Percentiles rank a stretch among this genome's conserved stretches.
These are phyloP conservation scores for Lepidothrix coronata DNA, from an alignment of 2,113 vertebrate genomes.

Conservation along the genomic window DNA sequence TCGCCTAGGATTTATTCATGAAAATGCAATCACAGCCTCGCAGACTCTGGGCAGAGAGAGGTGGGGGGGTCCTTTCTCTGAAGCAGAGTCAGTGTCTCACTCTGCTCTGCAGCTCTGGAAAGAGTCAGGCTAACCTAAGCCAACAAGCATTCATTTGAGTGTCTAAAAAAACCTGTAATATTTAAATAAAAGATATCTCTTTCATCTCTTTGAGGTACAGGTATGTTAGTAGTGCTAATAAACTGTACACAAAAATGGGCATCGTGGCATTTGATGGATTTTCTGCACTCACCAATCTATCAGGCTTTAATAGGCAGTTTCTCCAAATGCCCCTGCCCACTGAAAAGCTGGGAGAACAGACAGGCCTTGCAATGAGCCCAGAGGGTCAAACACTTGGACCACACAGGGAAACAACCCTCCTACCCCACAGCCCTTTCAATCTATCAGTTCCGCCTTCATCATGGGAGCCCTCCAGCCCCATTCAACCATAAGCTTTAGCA, in stretches of 20 bases:
- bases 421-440: background rate
- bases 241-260: background rate
- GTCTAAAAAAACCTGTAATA: background rate
- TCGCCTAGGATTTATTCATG: conserved; percentile 36
- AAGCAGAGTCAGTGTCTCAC: background rate
- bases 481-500: background rate
- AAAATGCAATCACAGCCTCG: background rate
- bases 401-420: background rate
- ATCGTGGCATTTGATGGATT: background rate
- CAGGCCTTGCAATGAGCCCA: background rate
- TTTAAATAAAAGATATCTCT: background rate
- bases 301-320: background rate
- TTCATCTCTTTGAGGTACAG: background rate
- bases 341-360: background rate
- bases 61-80: background rate
- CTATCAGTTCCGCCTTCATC: background rate
- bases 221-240: background rate
- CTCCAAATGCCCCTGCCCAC: background rate
- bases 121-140: background rate
- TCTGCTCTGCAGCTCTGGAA: background rate
- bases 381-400: background rate
- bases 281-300: background rate
- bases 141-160: background rate
- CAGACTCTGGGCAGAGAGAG: background rate
- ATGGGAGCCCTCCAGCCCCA: background rate